phyloP scores from a whole-genome alignment of 2,888 invertebrate genomes.

The Apamea monoglypha region DNA sequence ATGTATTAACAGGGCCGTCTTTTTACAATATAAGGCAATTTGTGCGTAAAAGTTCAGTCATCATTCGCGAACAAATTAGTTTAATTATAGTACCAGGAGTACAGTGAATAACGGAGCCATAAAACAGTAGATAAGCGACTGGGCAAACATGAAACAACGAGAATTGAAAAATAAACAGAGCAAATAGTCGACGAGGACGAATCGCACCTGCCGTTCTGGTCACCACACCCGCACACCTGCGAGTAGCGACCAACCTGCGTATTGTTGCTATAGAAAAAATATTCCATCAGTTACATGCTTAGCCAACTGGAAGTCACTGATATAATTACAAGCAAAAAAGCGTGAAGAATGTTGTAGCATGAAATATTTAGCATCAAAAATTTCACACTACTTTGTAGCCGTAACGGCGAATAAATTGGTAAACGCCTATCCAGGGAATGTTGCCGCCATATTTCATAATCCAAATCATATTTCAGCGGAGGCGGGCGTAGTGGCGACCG shows the following conservation, averaged over 20 bases:
- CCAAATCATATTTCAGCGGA: slow-evolving; percentile 80
- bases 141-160: slow-evolving; percentile 34
- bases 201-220: slow-evolving; percentile 77
- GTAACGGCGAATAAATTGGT: slow-evolving; percentile 72
- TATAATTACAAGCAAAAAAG: slow-evolving; percentile 60
- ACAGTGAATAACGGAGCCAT: slow-evolving; percentile 44
- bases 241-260: slow-evolving; percentile 37
- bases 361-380: slow-evolving; percentile 67
- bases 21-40: slow-evolving; percentile 38
- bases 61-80: slow-evolving; percentile 40
- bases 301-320: slow-evolving; percentile 56
- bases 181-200: slow-evolving; percentile 63
- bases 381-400: slow-evolving; percentile 70
- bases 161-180: slow-evolving; percentile 70
- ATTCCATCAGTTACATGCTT: slow-evolving; percentile 54
- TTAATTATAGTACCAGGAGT: slow-evolving; percentile 36
- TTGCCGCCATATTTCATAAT: slow-evolving; percentile 80
- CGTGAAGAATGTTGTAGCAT: slow-evolving; percentile 52
- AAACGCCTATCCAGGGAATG: slow-evolving; percentile 74
- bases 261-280: slow-evolving; percentile 52
- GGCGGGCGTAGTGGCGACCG: slow-evolving; percentile 69
- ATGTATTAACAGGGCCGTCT: slow-evolving; percentile 26
- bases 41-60: slow-evolving; percentile 41
- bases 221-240: slow-evolving; percentile 70
- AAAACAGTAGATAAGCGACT: slow-evolving; percentile 50